A percentile compares a stretch with the other conserved stretches of the same genome.
These are phyloP conservation scores for Vultur gryphus DNA, from an alignment of 2,797 vertebrate species.

Conservation along the genomic window DNA sequence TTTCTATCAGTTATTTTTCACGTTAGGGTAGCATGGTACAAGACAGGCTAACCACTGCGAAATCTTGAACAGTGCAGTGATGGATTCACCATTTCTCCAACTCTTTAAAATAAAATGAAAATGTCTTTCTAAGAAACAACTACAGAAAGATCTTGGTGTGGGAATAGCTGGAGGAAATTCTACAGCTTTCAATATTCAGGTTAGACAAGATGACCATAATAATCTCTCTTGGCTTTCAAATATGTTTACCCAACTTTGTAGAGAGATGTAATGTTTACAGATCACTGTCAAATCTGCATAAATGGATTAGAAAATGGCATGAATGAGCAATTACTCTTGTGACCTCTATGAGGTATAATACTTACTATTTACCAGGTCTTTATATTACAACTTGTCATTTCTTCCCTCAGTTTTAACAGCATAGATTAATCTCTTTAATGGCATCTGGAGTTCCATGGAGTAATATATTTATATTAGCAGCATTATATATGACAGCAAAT, in stretches of 20 bases:
- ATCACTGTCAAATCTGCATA: slow-evolving; percentile 54
- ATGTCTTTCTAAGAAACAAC: background rate
- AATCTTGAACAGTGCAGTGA: background rate
- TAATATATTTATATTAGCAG: slow-evolving; percentile 43
- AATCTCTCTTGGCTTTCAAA: slow-evolving; percentile 24
- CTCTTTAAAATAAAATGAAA: background rate
- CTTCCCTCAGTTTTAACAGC: slow-evolving; percentile 13
- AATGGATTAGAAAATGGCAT: slow-evolving; percentile 41
- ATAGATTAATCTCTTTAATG: background rate
- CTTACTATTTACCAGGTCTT: slow-evolving; percentile 14
- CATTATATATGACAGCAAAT: slow-evolving; percentile 27
- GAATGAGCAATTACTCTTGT: slow-evolving; percentile 32
- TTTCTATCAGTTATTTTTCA: background rate
- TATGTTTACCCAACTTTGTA: slow-evolving; percentile 17
- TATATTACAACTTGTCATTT: slow-evolving; percentile 17
- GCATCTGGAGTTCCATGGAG: slow-evolving; percentile 4
- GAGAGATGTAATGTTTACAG: slow-evolving; percentile 28
- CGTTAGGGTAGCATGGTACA: background rate
- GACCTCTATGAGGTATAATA: slow-evolving; percentile 4
- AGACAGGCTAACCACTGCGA: background rate
- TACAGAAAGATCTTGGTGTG: background rate
- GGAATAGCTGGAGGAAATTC: background rate
- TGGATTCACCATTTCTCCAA: background rate
- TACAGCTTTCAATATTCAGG: background rate
- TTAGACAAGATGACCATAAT: slow-evolving; percentile 5